These are phyloP conservation scores for Aurelia sp. DNA, from an alignment of 30 jellyfish, hydroid and myxozoan species.

Conservation along the genomic window DNA sequence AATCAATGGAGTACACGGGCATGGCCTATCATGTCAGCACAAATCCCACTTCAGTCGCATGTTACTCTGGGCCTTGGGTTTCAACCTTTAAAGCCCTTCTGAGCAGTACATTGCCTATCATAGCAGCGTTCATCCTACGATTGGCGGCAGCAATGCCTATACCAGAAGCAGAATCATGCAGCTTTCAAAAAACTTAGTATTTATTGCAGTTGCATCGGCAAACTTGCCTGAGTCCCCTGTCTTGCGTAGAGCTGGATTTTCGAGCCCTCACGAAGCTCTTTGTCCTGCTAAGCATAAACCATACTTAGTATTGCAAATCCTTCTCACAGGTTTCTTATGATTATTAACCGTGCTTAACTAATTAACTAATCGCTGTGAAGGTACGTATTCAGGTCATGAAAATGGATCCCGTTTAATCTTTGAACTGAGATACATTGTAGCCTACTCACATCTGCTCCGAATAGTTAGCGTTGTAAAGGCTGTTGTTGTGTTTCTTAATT, in stretches of 20 bases:
- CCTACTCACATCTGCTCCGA: constrained; percentile 43
- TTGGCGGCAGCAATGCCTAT: too few relatives aligned
- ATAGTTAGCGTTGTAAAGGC: background rate
- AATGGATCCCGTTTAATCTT: background rate
- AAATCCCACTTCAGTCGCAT: too few relatives aligned
- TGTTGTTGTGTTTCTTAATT: background rate
- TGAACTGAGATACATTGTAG: background rate
- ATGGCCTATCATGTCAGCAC: too few relatives aligned
- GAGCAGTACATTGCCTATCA: too few relatives aligned
- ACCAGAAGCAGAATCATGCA: too few relatives aligned
- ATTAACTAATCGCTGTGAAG: constrained; percentile 11
- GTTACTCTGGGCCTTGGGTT: too few relatives aligned
- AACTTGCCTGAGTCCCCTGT: constrained; percentile 17
- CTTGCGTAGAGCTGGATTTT: background rate
- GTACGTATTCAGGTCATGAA: constrained; percentile 48
- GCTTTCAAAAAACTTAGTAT: too few relatives aligned
- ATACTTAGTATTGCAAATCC: constrained; percentile 15
- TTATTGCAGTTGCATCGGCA: background rate
- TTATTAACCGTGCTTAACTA: constrained; percentile 32
- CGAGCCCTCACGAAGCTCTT: background rate
- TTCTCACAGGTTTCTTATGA: constrained; percentile 40
- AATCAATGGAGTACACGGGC: too few relatives aligned
- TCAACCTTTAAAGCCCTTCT: too few relatives aligned
- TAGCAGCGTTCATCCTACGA: too few relatives aligned
- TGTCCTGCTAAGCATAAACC: background rate